These are phyloP conservation scores for Parnassius smintheus DNA, from an alignment of 2,888 invertebrate genomes.

Conservation along the genomic window DNA sequence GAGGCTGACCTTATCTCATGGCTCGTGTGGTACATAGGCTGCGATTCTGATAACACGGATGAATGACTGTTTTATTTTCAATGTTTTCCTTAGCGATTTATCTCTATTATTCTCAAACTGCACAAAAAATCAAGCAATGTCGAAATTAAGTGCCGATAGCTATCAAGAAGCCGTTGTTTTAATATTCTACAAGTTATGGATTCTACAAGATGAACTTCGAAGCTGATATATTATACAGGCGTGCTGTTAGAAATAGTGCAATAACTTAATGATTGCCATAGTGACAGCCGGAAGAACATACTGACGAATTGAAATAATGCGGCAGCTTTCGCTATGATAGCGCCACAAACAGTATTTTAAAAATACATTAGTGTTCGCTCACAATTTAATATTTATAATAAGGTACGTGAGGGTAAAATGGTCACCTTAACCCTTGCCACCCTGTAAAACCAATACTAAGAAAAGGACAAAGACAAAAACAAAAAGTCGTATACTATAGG, in stretches of 20 bases:
- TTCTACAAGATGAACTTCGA: conserved; percentile 17
- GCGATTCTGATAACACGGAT: conserved; percentile 42
- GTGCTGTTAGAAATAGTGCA: neutral
- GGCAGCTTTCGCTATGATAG: too few relatives aligned
- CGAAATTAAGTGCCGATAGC: conserved; percentile 63
- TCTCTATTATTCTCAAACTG: conserved; percentile 45
- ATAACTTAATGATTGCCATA: too few relatives aligned
- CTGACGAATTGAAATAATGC: too few relatives aligned
- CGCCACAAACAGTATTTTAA: too few relatives aligned
- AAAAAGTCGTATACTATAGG: too few relatives aligned
- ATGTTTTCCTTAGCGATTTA: conserved; percentile 47
- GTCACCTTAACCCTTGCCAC: too few relatives aligned
- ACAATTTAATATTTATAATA: too few relatives aligned
- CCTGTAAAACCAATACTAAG: too few relatives aligned
- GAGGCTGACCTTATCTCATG: conserved; percentile 47
- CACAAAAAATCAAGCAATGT: conserved; percentile 54
- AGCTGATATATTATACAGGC: conserved; percentile 8
- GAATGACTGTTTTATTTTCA: conserved; percentile 43
- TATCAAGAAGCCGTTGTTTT: conserved; percentile 56
- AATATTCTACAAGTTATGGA: conserved; percentile 41
- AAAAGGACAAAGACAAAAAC: too few relatives aligned
- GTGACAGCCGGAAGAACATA: too few relatives aligned
- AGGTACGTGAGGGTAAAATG: too few relatives aligned
- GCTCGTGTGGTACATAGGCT: conserved; percentile 43
- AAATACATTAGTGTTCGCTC: too few relatives aligned